Conservation (phyloP, 2,797 vertebrate species). For the Eremophila alpestris region DNA sequence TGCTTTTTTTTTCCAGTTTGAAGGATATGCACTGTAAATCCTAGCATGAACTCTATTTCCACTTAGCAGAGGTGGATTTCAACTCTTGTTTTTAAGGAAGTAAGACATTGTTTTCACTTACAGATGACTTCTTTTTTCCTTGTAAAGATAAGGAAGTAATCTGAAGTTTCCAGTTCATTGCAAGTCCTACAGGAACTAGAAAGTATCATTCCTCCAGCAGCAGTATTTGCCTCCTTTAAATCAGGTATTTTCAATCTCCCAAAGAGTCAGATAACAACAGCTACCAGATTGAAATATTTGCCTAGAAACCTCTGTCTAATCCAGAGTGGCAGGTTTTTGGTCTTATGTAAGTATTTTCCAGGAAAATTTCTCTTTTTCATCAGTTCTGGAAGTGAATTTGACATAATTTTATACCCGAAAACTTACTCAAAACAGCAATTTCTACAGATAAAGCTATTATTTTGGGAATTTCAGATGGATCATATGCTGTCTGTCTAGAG, state of each 20-base stretch:
- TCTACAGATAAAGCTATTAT: background rate
- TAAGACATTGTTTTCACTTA: constrained; percentile 22
- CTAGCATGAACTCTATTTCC: background rate
- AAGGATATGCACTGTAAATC: background rate
- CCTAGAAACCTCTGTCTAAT: background rate
- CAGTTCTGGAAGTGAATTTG: background rate
- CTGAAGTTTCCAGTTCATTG: background rate
- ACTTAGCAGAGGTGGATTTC: background rate
- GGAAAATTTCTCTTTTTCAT: background rate
- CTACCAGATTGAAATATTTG: background rate
- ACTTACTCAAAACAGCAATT: background rate
- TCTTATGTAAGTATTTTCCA: background rate
- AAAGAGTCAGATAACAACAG: background rate
- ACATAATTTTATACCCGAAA: background rate
- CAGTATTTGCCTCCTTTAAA: background rate
- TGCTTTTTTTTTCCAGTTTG: background rate
- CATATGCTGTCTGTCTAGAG: background rate
- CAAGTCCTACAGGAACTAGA: background rate
- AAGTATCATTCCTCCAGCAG: background rate
- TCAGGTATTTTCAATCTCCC: background rate
- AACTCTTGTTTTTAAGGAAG: constrained; percentile 34
- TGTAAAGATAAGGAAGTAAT: constrained; percentile 7
- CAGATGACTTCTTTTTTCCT: background rate
- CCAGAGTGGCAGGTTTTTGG: background rate
- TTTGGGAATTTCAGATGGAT: background rate